Evolutionary conservation across 1,140 invertebrate species (phyloP), one percentile per base, ranked within the genome.

Genomic region (Leptopilina clavipes): DNA sequence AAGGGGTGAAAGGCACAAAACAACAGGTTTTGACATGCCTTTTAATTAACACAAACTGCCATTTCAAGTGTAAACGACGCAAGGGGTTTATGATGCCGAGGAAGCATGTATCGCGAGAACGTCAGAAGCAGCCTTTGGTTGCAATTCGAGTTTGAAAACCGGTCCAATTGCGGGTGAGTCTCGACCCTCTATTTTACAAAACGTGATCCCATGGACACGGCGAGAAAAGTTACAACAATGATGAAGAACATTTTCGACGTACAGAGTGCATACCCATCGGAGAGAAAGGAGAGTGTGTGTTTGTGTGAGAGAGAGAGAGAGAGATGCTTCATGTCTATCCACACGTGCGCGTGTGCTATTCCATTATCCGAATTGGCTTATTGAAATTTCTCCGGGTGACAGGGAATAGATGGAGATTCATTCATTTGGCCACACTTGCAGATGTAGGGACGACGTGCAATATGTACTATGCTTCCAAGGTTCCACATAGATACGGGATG

Each of bases 281-380:
- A 40, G 37, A 40, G 37, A 40, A 40, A 9, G 37, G 37, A 40
- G 37, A 40, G 37, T 31, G 25, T 31, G 25, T 3, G 25, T 3
- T 1, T 3, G 25, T 3, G 25, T 7, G 37, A 40, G 37, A 40
- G 37, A 40, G 37, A 40, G 74, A 54, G 31, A 76, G 17, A 76
- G 76, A 80, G 72, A 77, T 80, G 77, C 77, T 56, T 75, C 73
- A 77, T 70, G 76, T 80, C 78, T 75, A 80, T 80, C 78, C 73
- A 80, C 79, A 77, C 83, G 79, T 85, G 86, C 84, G 84, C 86
- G 87, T 83, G 83, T 86, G 86, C 84, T 86, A 85, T 89, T 89
- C 89, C 87, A 89, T 90, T 90, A 89, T 86, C 82, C 84, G 87
- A 88, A 90, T 89, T 90, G 89, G 88, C 89, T 90, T 89, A 90